Evolutionary conservation across 2,797 vertebrate species (phyloP).

Genomic region (Scomberomorus guttatus): DNA sequence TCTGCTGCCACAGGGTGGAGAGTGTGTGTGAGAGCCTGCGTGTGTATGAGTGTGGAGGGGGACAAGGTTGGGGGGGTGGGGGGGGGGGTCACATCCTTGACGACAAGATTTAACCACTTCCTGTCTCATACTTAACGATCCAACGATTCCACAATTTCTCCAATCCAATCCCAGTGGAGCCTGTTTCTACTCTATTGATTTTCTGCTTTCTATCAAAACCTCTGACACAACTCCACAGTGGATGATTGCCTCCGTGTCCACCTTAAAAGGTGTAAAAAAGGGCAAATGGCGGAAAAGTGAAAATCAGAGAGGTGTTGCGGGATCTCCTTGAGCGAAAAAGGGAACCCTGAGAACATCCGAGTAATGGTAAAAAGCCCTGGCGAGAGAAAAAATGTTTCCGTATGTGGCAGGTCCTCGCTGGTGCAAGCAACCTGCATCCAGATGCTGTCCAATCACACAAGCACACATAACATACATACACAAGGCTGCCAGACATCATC

Average conservation of each 20-base stretch:
- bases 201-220: slow-evolving; percentile 40
- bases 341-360: slow-evolving; percentile 66
- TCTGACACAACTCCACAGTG: slow-evolving; percentile 33
- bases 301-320: slow-evolving; percentile 19
- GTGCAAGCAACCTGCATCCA: slow-evolving; percentile 70
- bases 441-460: slow-evolving; percentile 69
- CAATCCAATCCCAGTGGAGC: slow-evolving; percentile 32
- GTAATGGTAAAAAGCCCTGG: slow-evolving; percentile 58
- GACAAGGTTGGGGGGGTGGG: too few relatives aligned
- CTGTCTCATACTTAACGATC: slow-evolving; percentile 59
- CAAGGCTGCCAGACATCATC: slow-evolving; percentile 61
- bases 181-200: slow-evolving; percentile 45
- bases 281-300: slow-evolving; percentile 10
- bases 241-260: slow-evolving; percentile 31
- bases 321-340: slow-evolving; percentile 49
- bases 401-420: slow-evolving; percentile 60
- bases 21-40: neutral
- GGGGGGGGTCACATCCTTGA: slow-evolving; percentile 50
- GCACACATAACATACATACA: slow-evolving; percentile 52
- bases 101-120: slow-evolving; percentile 61
- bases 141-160: slow-evolving; percentile 30
- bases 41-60: neutral
- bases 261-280: slow-evolving; percentile 10
- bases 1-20: slow-evolving; percentile 51
- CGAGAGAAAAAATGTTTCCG: slow-evolving; percentile 57